Percentiles rank a stretch among this genome's conserved stretches.
These are phyloP conservation scores for Sthenelais limicola DNA, from an alignment of 2,888 invertebrate genomes.

Conservation along the genomic window DNA sequence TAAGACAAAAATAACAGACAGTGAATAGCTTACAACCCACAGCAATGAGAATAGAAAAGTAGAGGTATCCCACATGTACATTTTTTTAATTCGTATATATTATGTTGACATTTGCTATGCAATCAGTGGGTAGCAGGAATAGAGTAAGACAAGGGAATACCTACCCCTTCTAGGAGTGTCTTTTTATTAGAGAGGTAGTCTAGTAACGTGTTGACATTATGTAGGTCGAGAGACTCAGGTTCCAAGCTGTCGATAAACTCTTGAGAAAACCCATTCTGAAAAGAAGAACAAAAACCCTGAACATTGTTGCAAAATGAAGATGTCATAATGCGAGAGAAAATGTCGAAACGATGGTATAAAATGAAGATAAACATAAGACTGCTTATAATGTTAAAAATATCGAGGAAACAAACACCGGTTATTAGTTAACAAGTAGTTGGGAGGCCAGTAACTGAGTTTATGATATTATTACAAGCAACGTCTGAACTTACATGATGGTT, in stretches of 20 bases:
- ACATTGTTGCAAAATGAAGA: no score
- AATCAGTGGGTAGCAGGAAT: background rate
- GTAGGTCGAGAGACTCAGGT: constrained; percentile 77
- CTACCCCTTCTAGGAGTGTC: constrained; percentile 84
- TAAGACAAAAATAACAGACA: no score
- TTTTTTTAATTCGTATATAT: no score
- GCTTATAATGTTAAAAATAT: no score
- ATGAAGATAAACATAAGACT: no score
- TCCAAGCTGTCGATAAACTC: constrained; percentile 29
- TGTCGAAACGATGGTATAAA: no score
- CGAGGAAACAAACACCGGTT: no score
- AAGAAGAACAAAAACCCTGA: background rate
- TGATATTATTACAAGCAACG: background rate
- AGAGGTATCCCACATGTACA: background rate
- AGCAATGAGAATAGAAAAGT: no score
- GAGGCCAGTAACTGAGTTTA: background rate
- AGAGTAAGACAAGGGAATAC: constrained; percentile 45
- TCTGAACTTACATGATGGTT: constrained; percentile 56
- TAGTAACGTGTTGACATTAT: constrained; percentile 87
- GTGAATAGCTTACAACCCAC: no score
- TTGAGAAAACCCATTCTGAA: constrained; percentile 36
- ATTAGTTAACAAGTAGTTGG: no score
- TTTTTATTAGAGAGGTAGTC: constrained; percentile 85
- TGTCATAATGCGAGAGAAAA: no score
- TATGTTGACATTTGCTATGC: background rate